phyloP scores from a whole-genome alignment of 2,888 invertebrate species.

The Epinotia bilunana region DNA sequence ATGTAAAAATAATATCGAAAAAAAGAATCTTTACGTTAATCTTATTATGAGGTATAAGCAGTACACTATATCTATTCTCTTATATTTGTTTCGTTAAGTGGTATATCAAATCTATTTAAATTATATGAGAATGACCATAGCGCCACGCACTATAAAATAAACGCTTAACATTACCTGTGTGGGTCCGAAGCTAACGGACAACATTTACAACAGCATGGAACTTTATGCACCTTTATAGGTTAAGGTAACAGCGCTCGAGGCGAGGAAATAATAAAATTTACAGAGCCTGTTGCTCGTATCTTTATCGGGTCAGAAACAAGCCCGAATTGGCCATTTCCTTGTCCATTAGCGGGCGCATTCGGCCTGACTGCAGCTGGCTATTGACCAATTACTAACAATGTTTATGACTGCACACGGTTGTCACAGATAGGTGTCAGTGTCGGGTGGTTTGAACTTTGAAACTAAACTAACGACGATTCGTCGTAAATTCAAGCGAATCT shows the following conservation, averaged over 20 bases:
- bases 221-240: slow-evolving; percentile 22
- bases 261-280: slow-evolving; percentile 25
- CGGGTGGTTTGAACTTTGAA: not conserved
- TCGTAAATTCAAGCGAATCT: not conserved
- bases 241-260: slow-evolving; percentile 25
- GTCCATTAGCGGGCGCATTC: slow-evolving; percentile 25
- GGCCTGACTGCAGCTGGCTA: slow-evolving; percentile 13
- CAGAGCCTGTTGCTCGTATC: slow-evolving; percentile 19
- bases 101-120: not conserved
- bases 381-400: slow-evolving; percentile 3
- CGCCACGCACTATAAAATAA: not conserved
- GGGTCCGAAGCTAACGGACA: slow-evolving; percentile 10
- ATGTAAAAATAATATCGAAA: not conserved
- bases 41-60: not conserved
- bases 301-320: slow-evolving; percentile 30
- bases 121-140: not conserved
- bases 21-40: not conserved
- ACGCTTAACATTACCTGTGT: not conserved
- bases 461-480: not conserved
- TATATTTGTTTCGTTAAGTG: too few species aligned
- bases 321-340: slow-evolving; percentile 40
- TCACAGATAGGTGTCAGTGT: not conserved
- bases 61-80: not conserved
- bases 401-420: slow-evolving; percentile 1
- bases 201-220: slow-evolving; percentile 9